Base-by-base conservation (phyloP, 2,113 vertebrate species). In the Lophotis ruficrista region DNA sequence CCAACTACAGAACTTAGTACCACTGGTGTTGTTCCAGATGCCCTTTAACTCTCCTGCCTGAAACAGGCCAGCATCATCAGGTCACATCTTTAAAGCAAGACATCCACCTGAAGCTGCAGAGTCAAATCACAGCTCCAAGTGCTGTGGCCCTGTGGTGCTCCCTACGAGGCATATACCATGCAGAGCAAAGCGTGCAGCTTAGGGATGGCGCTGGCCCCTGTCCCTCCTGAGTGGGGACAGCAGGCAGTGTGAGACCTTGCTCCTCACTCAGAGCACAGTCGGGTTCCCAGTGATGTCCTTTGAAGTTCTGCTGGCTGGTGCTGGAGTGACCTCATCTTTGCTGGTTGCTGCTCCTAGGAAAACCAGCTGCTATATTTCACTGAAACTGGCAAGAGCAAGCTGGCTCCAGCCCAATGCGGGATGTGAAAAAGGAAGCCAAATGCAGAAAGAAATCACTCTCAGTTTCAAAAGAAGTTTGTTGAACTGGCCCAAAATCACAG, bases 201-300 rank as follows among this genome's bases (percentile, higher is more conserved):
- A 54, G 19, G 14, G 5, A 45, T 62, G 24, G 7, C 19, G 24
- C 51, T 0, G 1, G 15, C 12, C 31, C 13, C 5, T 57, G 35
- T 41, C 17, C 18, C 35, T 81, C 7, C 24, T 35, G 28, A 37
- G 48, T 14, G 23, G 22, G 33, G 18, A 14, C 4, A n/a, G 20
- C 43, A 89, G 51, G 33, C 45, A 54, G 20, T 16, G 24, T 54
- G 54, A 83, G 24, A 64, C 25, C 5, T 31, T 43, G 43, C 30
- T 56, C 35, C 53, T 53, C 4, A 1, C 66, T 85, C 37, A 82
- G 47, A 61, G 35, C 16, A 37, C 33, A 43, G 12, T 9, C 31
- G 21, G 8, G 4, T 86, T 71, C n/a, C 33, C 47, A 61, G 8
- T 8, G 12, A 3, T 4, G 14, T 35, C 24, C 7, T 60, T 20